Evolutionary conservation across 1,140 invertebrate species (phyloP).

Genomic region (Drosophila varians): DNA sequence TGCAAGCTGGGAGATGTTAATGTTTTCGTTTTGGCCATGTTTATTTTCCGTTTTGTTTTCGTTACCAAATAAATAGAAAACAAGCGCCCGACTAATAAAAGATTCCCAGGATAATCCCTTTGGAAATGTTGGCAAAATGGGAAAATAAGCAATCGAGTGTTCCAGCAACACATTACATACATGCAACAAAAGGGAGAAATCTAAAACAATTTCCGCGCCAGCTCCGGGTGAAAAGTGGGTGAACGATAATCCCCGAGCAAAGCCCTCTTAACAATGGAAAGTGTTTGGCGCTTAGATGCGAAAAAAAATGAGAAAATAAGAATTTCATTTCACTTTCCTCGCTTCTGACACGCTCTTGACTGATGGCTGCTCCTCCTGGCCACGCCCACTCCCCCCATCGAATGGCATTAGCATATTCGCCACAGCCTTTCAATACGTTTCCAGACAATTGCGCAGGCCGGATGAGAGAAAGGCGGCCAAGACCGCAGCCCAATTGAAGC

Average conservation of each 20-base stretch:
- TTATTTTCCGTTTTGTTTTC: constrained; percentile 16
- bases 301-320: constrained; percentile 45
- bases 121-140: constrained; percentile 39
- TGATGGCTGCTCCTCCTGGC: constrained; percentile 37
- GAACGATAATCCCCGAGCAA: constrained; percentile 55
- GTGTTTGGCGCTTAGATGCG: constrained; percentile 53
- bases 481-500: constrained; percentile 41
- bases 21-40: constrained; percentile 32
- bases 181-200: constrained; percentile 47
- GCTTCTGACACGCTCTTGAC: constrained; percentile 46
- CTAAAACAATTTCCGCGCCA: constrained; percentile 58
- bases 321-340: constrained; percentile 72
- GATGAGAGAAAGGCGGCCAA: constrained; percentile 33
- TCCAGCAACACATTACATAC: constrained; percentile 30
- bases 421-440: constrained; percentile 55
- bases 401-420: constrained; percentile 68
- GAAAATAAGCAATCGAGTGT: constrained; percentile 36
- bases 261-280: constrained; percentile 58
- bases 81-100: constrained; percentile 53
- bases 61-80: constrained; percentile 39
- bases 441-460: constrained; percentile 68
- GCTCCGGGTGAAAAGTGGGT: constrained; percentile 8
- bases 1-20: constrained; percentile 34
- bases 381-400: not conserved
- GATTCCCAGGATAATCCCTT: constrained; percentile 55